phyloP scores from a whole-genome alignment of 2,888 invertebrate species.

The Cartodere bifasciata region DNA sequence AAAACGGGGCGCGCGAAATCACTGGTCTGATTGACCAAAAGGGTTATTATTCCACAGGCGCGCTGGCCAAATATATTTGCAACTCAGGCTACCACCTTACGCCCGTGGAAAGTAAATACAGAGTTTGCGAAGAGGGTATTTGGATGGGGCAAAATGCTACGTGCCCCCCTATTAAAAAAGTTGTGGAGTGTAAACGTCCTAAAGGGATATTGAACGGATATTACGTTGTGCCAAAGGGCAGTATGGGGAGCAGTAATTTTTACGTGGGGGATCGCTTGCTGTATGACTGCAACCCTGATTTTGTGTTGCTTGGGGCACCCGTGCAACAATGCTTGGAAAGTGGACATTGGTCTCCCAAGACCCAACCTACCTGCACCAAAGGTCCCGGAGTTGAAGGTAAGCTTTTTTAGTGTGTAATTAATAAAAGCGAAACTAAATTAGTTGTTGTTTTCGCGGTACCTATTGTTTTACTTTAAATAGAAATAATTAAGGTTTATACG shows the following conservation, averaged over 20 bases:
- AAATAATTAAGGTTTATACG: slow-evolving; percentile 3
- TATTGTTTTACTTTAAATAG: too few relatives aligned
- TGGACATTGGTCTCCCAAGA: slow-evolving; percentile 32
- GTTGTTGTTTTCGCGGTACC: too few relatives aligned
- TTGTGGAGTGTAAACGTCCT: slow-evolving; percentile 24
- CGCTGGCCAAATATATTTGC: slow-evolving; percentile 29
- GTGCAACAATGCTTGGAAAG: slow-evolving; percentile 29
- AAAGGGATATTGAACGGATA: slow-evolving; percentile 28
- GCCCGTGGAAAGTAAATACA: slow-evolving; percentile 27
- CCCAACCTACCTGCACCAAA: slow-evolving; percentile 25
- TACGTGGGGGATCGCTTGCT: slow-evolving; percentile 27
- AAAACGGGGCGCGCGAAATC: slow-evolving; percentile 26
- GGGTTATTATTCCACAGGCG: slow-evolving; percentile 26
- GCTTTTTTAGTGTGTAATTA: too few relatives aligned
- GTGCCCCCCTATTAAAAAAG: slow-evolving; percentile 20
- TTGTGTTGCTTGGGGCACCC: slow-evolving; percentile 24
- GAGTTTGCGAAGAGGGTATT: slow-evolving; percentile 32
- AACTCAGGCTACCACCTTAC: slow-evolving; percentile 24
- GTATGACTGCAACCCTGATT: slow-evolving; percentile 31
- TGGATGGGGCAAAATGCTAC: slow-evolving; percentile 31
- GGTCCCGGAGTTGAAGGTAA: too few relatives aligned
- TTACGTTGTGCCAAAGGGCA: too few relatives aligned
- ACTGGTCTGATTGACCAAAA: slow-evolving; percentile 22
- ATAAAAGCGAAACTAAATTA: too few relatives aligned
- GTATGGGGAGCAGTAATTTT: slow-evolving; percentile 16